A percentile compares a stretch with the other conserved stretches of the same genome.
Evolutionary conservation across 2,113 vertebrate genomes (phyloP).

Genomic region (Rhabdomys dilectus): DNA sequence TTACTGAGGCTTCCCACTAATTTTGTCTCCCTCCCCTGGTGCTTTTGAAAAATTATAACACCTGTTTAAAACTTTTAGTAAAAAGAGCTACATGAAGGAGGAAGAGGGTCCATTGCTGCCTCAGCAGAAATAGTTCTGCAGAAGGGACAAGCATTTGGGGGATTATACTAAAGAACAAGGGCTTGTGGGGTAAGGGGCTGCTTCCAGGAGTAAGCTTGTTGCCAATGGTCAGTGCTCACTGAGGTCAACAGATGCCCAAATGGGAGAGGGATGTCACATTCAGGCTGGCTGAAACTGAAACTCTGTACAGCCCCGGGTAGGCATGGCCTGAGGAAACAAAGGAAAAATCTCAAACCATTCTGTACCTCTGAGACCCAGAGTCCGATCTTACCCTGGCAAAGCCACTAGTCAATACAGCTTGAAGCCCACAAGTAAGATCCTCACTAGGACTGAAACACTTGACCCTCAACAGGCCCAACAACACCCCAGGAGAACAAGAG

Average conservation of each 20-base stretch:
- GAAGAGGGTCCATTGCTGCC: neutral
- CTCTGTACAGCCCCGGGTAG: neutral
- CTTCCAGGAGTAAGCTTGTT: neutral
- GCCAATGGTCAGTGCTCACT: neutral
- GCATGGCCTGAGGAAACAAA: neutral
- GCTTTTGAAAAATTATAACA: neutral
- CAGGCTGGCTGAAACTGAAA: neutral
- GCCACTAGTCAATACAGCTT: constrained; percentile 19
- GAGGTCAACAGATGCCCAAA: neutral
- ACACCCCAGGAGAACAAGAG: constrained; percentile 1
- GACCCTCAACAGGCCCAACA: neutral
- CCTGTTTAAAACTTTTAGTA: neutral
- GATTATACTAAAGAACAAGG: neutral
- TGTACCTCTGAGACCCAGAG: neutral
- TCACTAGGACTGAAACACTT: neutral
- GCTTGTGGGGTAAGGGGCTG: neutral
- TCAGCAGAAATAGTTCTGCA: neutral
- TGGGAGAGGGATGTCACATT: neutral
- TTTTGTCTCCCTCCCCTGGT: neutral
- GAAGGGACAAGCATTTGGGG: neutral
- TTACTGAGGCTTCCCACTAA: neutral
- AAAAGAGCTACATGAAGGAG: neutral
- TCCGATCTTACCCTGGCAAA: neutral
- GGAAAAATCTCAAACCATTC: neutral
- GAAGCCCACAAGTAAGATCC: neutral